Conservation (phyloP, 2,888 invertebrate genomes). For the Scaptomyza parva region DNA sequence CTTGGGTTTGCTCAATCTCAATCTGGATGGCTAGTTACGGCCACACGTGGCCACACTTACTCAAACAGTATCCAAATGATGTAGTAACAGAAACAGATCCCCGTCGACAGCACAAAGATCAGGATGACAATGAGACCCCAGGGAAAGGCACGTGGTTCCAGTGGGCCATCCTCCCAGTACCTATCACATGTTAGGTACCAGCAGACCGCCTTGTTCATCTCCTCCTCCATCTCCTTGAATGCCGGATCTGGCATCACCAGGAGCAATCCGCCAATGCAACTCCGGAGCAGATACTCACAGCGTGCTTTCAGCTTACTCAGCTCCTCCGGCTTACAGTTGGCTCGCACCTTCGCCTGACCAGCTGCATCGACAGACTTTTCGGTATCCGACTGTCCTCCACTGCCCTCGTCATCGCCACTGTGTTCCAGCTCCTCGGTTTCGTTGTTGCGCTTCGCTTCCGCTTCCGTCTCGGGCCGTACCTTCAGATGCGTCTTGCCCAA, state of each 20-base stretch:
- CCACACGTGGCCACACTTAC: slow-evolving; percentile 87
- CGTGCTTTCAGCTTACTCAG: slow-evolving; percentile 90
- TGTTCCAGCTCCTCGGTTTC: slow-evolving; percentile 52
- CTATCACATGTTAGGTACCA: slow-evolving; percentile 96
- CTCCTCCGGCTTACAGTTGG: slow-evolving; percentile 92
- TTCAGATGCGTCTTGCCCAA: slow-evolving; percentile 64
- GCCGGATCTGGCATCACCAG: slow-evolving; percentile 92
- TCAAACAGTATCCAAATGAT: slow-evolving; percentile 96
- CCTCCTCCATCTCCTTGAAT: slow-evolving; percentile 95
- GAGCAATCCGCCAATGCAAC: slow-evolving; percentile 92
- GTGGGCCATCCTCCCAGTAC: slow-evolving; percentile 94
- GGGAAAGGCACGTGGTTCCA: slow-evolving; percentile 91
- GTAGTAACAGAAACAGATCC: slow-evolving; percentile 95
- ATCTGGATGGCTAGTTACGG: slow-evolving; percentile 25
- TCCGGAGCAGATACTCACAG: slow-evolving; percentile 91
- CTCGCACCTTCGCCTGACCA: slow-evolving; percentile 86
- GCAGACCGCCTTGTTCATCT: slow-evolving; percentile 94
- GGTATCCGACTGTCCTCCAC: slow-evolving; percentile 39
- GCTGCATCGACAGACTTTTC: slow-evolving; percentile 34
- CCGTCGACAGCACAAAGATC: slow-evolving; percentile 92
- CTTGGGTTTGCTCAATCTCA: slow-evolving; percentile 82
- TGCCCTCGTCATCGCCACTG: slow-evolving; percentile 58
- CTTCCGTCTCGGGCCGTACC: background rate
- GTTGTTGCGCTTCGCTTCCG: slow-evolving; percentile 49
- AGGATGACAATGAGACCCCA: slow-evolving; percentile 92